Conservation (phyloP, 1,140 invertebrate species). For the Himalopsyche phryganea region DNA sequence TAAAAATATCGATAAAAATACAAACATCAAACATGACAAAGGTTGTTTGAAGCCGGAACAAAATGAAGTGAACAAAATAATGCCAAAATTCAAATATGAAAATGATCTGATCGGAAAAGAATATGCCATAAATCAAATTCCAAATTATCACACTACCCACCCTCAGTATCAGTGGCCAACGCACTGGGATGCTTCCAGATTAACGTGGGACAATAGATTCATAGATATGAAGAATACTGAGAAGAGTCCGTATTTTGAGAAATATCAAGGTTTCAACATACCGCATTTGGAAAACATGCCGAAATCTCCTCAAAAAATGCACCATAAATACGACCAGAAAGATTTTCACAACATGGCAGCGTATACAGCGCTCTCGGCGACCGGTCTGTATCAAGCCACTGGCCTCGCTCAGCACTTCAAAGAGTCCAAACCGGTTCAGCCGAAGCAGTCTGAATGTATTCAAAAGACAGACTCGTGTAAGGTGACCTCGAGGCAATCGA, state of each 20-base stretch:
- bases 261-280: conserved; percentile 54
- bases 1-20: conserved; percentile 46
- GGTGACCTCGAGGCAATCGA: conserved; percentile 44
- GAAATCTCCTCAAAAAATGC: conserved; percentile 50
- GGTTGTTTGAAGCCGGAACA: conserved; percentile 46
- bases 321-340: conserved; percentile 49
- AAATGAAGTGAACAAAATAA: conserved; percentile 49
- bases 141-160: conserved; percentile 58
- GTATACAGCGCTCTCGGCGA: conserved; percentile 45
- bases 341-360: conserved; percentile 50
- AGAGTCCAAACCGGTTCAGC: conserved; percentile 43
- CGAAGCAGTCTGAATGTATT: conserved; percentile 43
- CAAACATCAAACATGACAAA: conserved; percentile 48
- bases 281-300: conserved; percentile 54
- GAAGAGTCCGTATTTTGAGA: conserved; percentile 48
- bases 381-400: conserved; percentile 44
- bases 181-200: conserved; percentile 52
- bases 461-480: conserved; percentile 48
- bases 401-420: conserved; percentile 46
- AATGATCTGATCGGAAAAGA: conserved; percentile 54
- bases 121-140: conserved; percentile 57
- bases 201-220: conserved; percentile 50
- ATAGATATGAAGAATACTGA: conserved; percentile 49
- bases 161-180: conserved; percentile 60
- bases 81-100: conserved; percentile 55